Evolutionary conservation across 2,113 vertebrate genomes (phyloP).

Genomic region (Macrotis lagotis): DNA sequence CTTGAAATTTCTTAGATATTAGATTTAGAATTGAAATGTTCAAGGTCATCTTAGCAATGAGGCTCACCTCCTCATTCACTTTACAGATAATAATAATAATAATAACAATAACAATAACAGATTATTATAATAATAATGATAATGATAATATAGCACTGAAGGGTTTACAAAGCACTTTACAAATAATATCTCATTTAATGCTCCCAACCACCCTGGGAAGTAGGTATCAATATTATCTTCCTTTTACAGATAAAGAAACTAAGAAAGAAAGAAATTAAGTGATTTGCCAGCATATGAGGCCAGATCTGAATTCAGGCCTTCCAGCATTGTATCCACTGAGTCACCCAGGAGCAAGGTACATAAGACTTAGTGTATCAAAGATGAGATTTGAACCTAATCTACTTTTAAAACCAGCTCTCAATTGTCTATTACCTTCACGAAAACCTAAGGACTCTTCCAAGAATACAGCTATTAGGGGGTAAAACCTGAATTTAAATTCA

Average conservation of each 20-base stretch:
- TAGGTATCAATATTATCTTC: not conserved
- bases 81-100: too few species aligned
- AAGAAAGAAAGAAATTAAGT: not conserved
- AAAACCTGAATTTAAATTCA: not conserved
- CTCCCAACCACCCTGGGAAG: not conserved
- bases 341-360: not conserved
- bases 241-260: not conserved
- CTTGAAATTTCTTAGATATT: not conserved
- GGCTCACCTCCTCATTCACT: not conserved
- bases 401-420: not conserved
- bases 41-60: not conserved
- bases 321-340: not conserved
- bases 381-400: not conserved
- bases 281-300: not conserved
- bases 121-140: too few species aligned
- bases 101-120: too few species aligned
- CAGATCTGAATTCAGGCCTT: not conserved
- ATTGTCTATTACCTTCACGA: not conserved
- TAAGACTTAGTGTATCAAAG: not conserved
- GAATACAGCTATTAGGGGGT: not conserved
- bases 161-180: not conserved
- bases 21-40: not conserved
- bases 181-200: not conserved
- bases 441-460: not conserved
- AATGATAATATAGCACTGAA: not conserved